These are phyloP conservation scores for Tachuris rubrigastra DNA, from an alignment of 2,113 vertebrate genomes.

Conservation along the genomic window DNA sequence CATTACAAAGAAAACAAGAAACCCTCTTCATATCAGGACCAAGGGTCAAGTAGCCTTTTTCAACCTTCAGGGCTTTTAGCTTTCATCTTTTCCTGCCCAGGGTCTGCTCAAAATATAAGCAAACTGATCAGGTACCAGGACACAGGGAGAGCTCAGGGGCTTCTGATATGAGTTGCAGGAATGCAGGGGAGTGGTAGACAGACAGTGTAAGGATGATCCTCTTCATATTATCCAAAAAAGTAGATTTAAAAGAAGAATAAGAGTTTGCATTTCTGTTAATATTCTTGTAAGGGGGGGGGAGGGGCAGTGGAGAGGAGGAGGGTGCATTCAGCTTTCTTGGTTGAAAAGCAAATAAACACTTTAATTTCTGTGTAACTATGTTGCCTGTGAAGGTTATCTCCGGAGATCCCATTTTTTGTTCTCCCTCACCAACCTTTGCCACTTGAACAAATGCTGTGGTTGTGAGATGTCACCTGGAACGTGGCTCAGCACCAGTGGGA, in stretches of 20 bases:
- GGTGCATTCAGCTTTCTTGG: background rate
- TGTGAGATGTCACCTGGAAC: background rate
- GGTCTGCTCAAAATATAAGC: background rate
- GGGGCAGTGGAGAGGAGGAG: too few species aligned
- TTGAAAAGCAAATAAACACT: background rate
- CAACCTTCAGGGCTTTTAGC: background rate
- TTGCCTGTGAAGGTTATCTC: background rate
- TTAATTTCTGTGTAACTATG: background rate
- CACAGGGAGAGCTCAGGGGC: background rate
- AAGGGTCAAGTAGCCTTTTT: slow-evolving; percentile 17
- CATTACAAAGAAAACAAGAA: background rate
- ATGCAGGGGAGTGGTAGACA: background rate
- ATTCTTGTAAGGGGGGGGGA: background rate
- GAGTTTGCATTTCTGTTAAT: background rate
- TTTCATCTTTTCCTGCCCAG: background rate
- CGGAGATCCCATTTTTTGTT: background rate
- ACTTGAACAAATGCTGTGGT: background rate
- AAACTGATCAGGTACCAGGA: background rate
- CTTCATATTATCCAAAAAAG: background rate
- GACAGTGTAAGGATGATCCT: background rate
- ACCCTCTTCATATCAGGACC: background rate
- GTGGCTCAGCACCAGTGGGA: background rate
- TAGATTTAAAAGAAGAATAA: background rate
- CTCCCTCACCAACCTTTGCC: background rate
- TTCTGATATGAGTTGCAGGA: background rate